Conservation (phyloP, 2,888 invertebrate genomes). For the Leistus spinibarbis region DNA sequence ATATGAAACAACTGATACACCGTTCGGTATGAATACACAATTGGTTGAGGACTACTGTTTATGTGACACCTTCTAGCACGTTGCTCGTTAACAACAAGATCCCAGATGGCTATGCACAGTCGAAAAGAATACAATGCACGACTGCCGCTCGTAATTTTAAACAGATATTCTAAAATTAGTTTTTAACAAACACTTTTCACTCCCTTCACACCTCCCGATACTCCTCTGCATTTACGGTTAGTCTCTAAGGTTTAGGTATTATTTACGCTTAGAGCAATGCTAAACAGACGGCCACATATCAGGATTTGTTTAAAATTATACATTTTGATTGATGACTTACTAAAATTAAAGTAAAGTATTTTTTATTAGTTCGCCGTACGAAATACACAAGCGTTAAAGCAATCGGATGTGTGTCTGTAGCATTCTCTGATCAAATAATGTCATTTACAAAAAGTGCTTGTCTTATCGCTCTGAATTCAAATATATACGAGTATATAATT, state of each 20-base stretch:
- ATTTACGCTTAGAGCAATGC: constrained; percentile 35
- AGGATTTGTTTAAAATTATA: not conserved
- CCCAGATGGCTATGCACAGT: constrained; percentile 34
- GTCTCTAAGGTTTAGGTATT: constrained; percentile 12
- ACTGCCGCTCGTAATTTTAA: constrained; percentile 32
- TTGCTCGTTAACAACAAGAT: not conserved
- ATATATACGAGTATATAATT: too few species aligned
- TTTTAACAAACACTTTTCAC: constrained; percentile 37
- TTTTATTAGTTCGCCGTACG: too few species aligned
- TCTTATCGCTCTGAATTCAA: too few species aligned
- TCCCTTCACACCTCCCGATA: constrained; percentile 7
- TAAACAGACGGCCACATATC: constrained; percentile 23
- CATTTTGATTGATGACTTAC: not conserved
- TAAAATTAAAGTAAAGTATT: too few species aligned
- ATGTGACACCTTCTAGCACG: not conserved
- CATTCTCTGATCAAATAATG: too few species aligned
- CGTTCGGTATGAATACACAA: not conserved
- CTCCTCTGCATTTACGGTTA: not conserved
- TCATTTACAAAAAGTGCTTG: too few species aligned
- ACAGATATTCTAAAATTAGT: constrained; percentile 39
- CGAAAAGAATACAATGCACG: constrained; percentile 26
- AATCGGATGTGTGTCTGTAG: too few species aligned
- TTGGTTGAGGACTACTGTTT: not conserved
- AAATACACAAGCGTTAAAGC: too few species aligned
- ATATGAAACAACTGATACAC: too few species aligned